Evolutionary conservation across 2,797 vertebrate species (phyloP).

Genomic region (Graptemys geographica): DNA sequence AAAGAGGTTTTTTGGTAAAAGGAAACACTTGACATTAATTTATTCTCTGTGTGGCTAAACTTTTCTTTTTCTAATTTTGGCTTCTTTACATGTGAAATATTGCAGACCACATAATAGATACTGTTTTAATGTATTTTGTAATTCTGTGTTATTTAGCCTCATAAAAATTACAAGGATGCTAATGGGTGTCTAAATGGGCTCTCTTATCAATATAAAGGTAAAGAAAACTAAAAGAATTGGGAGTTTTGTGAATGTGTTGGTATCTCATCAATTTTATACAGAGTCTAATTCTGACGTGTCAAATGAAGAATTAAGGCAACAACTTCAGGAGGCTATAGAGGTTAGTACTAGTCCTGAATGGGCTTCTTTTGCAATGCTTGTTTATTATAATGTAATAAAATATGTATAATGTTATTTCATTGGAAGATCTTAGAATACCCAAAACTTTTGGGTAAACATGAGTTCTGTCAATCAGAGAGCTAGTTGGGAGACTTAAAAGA

Average conservation of each 20-base stretch:
- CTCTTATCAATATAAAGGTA: background rate
- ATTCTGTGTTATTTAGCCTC: background rate
- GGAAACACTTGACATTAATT: background rate
- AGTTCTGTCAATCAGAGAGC: background rate
- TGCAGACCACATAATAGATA: background rate
- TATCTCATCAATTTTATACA: slow-evolving; percentile 60
- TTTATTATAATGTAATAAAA: background rate
- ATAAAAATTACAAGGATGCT: background rate
- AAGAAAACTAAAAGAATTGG: background rate
- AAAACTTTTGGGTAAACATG: background rate
- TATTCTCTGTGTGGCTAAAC: background rate
- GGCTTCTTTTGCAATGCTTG: background rate
- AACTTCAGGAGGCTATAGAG: slow-evolving; percentile 86
- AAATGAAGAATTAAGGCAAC: slow-evolving; percentile 85
- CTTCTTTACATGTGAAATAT: background rate
- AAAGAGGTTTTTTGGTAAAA: background rate
- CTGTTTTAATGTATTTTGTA: background rate
- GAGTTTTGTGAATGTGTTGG: background rate
- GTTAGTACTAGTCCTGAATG: slow-evolving; percentile 74
- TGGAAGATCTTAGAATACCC: background rate
- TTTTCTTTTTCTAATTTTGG: background rate
- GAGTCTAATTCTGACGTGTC: slow-evolving; percentile 82
- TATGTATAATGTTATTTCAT: background rate
- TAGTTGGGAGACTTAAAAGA: background rate
- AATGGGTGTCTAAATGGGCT: background rate